These are phyloP conservation scores for Gymnogyps californianus DNA, from an alignment of 2,113 vertebrate genomes.

Conservation along the genomic window DNA sequence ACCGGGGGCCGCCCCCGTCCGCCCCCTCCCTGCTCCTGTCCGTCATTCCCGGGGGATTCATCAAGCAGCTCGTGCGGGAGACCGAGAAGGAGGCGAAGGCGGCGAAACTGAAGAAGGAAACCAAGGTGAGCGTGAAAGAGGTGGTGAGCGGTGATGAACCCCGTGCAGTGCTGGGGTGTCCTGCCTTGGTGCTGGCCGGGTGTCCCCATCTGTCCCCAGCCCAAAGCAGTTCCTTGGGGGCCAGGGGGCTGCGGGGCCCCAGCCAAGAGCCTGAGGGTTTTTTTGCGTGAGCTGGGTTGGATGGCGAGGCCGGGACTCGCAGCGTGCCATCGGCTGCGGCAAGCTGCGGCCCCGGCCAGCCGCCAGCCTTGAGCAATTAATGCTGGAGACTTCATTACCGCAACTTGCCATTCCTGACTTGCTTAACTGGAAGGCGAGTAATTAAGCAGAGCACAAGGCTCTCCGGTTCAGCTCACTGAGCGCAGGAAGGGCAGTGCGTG, in stretches of 20 bases:
- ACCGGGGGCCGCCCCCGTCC: conserved; percentile 70
- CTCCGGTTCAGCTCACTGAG: background rate
- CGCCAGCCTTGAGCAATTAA: background rate
- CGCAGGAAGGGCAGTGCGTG: accelerated
- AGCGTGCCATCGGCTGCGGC: accelerated
- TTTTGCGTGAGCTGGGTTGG: background rate
- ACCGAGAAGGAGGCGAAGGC: conserved; percentile 86
- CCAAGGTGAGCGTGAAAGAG: conserved; percentile 3
- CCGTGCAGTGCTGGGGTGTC: accelerated
- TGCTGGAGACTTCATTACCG: background rate
- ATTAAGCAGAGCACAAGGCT: background rate
- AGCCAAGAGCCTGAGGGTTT: too few species aligned
- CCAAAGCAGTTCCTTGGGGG: background rate
- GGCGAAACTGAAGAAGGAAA: conserved; percentile 75
- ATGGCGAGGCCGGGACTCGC: accelerated
- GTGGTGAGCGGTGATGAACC: conserved; percentile 3
- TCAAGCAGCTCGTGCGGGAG: conserved; percentile 91
- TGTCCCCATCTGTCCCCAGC: background rate
- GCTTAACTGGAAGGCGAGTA: background rate
- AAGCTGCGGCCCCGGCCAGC: background rate
- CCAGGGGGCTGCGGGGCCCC: accelerated
- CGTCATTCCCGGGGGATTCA: conserved; percentile 88
- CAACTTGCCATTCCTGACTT: background rate
- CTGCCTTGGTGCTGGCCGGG: background rate
- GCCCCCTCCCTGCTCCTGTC: conserved; percentile 81